These are phyloP conservation scores for Dendrolimus pini DNA, from an alignment of 2,888 invertebrate genomes.

Conservation along the genomic window DNA sequence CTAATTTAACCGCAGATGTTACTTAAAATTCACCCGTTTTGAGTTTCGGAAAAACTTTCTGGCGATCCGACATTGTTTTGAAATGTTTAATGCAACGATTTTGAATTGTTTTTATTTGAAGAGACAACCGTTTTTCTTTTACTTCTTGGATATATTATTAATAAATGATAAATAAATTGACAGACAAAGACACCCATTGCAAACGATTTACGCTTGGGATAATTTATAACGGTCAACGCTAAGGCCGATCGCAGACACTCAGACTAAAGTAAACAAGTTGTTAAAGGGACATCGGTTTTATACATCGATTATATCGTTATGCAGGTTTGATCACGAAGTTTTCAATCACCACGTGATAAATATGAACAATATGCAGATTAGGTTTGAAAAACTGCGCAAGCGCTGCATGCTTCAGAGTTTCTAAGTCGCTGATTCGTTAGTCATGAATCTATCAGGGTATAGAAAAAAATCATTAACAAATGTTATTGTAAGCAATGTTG, in stretches of 20 bases:
- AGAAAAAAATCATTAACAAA: too few relatives aligned
- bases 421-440: too few relatives aligned
- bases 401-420: conserved; percentile 3
- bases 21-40: conserved; percentile 27
- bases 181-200: too few relatives aligned
- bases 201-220: too few relatives aligned
- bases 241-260: too few relatives aligned
- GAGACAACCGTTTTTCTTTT: too few relatives aligned
- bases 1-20: conserved; percentile 27
- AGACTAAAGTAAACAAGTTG: too few relatives aligned
- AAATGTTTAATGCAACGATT: conserved; percentile 25
- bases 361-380: background rate
- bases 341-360: background rate
- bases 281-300: background rate
- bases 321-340: background rate
- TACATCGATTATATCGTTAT: background rate
- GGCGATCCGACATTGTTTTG: conserved; percentile 39
- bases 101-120: background rate
- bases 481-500: too few relatives aligned
- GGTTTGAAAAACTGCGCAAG: conserved; percentile 34
- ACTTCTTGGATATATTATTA: too few relatives aligned
- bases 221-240: too few relatives aligned
- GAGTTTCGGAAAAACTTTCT: conserved; percentile 21
- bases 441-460: too few relatives aligned
- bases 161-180: too few relatives aligned